Conservation (phyloP, 1,140 invertebrate species). For the Zaprionus vittiger region DNA sequence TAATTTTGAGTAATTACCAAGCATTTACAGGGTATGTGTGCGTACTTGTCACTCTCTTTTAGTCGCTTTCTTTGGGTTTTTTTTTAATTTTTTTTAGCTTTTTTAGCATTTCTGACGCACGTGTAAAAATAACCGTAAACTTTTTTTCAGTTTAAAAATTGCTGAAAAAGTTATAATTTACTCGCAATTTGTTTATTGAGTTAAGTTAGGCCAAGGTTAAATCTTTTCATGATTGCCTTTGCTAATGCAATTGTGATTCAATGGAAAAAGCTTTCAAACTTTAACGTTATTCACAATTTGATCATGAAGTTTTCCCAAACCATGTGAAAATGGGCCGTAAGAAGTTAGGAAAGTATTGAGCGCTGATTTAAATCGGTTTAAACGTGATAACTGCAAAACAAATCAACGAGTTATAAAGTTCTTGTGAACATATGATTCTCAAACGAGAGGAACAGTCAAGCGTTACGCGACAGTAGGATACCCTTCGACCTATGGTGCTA, state of each 20-base stretch:
- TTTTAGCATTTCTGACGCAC: slow-evolving; percentile 29
- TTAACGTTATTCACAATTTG: background rate
- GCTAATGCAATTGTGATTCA: slow-evolving; percentile 14
- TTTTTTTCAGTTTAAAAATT: slow-evolving; percentile 14
- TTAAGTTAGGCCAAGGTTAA: slow-evolving; percentile 20
- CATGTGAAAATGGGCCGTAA: background rate
- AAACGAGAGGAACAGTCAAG: too few relatives aligned
- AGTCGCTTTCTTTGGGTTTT: background rate
- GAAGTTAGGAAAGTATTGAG: background rate
- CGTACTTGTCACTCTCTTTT: background rate
- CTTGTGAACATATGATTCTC: too few relatives aligned
- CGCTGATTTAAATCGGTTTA: too few relatives aligned
- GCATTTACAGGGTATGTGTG: background rate
- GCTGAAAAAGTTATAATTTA: slow-evolving; percentile 23
- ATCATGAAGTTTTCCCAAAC: background rate
- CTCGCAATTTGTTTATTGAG: slow-evolving; percentile 1
- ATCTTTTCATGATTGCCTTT: background rate
- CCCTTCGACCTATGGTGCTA: too few relatives aligned
- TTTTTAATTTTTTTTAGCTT: background rate
- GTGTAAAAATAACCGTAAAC: slow-evolving; percentile 11
- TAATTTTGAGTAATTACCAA: background rate
- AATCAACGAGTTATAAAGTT: background rate
- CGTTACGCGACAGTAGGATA: too few relatives aligned
- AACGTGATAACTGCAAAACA: background rate
- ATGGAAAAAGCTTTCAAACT: background rate